phyloP scores from a whole-genome alignment of 2,888 invertebrate species.

The Amblyjoppa proteus region DNA sequence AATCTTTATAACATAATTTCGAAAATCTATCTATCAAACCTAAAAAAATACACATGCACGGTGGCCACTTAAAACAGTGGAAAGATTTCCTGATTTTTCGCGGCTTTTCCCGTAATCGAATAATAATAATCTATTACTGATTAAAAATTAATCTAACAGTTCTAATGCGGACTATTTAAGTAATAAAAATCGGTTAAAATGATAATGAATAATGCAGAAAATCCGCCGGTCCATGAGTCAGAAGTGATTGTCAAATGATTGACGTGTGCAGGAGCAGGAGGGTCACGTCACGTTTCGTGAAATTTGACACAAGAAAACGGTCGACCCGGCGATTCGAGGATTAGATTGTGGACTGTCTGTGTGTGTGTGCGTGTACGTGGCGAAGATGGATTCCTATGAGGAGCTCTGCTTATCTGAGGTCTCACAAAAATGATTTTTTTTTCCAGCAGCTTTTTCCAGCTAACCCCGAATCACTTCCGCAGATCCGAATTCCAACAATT shows the following conservation, averaged over 20 bases:
- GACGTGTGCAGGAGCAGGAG: slow-evolving; percentile 5
- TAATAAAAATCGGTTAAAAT: neutral
- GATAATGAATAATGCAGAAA: neutral
- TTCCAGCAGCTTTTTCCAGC: slow-evolving; percentile 32
- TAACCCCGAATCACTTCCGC: slow-evolving; percentile 74
- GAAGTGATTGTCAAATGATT: slow-evolving; percentile 14
- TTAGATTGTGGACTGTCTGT: slow-evolving; percentile 21
- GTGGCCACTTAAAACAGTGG: neutral
- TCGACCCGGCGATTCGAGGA: neutral
- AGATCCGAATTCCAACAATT: slow-evolving; percentile 76
- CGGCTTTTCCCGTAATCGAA: neutral
- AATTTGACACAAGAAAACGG: slow-evolving; percentile 9
- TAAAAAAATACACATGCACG: too few relatives aligned
- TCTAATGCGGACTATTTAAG: neutral
- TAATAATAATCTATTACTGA: neutral
- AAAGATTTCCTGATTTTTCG: neutral
- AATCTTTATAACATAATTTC: neutral
- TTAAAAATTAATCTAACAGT: neutral
- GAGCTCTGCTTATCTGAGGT: slow-evolving; percentile 1
- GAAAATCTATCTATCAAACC: neutral
- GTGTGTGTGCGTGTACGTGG: neutral
- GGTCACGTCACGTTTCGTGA: slow-evolving; percentile 13
- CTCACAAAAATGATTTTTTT: slow-evolving; percentile 25
- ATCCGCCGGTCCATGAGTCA: neutral
- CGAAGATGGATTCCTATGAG: neutral